phyloP scores from a whole-genome alignment of 2,888 invertebrate genomes.

The Lithophane socia region DNA sequence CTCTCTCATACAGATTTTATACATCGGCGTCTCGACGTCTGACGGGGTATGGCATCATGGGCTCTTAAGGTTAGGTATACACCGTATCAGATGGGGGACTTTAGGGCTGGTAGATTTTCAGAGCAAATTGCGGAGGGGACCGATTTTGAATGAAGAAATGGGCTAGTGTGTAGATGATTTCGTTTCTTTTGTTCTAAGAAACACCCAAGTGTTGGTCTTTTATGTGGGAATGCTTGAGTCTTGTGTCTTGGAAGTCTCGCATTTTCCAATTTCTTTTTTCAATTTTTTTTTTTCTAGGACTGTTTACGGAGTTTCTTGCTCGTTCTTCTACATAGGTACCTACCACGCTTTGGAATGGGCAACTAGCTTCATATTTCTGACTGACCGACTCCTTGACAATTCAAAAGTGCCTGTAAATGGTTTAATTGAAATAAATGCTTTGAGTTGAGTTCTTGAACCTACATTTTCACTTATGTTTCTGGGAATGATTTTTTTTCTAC shows the following conservation, averaged over 20 bases:
- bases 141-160: constrained; percentile 28
- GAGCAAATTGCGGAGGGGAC: constrained; percentile 55
- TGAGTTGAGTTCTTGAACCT: too few species aligned
- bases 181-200: background rate
- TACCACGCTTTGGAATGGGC: too few species aligned
- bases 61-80: constrained; percentile 59
- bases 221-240: background rate
- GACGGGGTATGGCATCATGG: constrained; percentile 67
- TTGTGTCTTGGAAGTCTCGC: background rate
- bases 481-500: background rate
- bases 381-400: too few species aligned
- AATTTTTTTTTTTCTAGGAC: too few species aligned
- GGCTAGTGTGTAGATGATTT: background rate
- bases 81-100: constrained; percentile 65
- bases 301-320: too few species aligned
- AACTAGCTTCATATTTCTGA: too few species aligned
- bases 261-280: background rate
- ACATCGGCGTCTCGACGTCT: constrained; percentile 81
- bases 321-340: too few species aligned
- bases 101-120: constrained; percentile 64
- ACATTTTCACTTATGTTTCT: too few species aligned
- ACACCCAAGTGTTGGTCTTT: too few species aligned
- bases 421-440: too few species aligned
- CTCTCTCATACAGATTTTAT: constrained; percentile 86
- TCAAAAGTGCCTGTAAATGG: too few species aligned